phyloP scores from a whole-genome alignment of 2,113 vertebrate species.

The Gobio gobio region DNA sequence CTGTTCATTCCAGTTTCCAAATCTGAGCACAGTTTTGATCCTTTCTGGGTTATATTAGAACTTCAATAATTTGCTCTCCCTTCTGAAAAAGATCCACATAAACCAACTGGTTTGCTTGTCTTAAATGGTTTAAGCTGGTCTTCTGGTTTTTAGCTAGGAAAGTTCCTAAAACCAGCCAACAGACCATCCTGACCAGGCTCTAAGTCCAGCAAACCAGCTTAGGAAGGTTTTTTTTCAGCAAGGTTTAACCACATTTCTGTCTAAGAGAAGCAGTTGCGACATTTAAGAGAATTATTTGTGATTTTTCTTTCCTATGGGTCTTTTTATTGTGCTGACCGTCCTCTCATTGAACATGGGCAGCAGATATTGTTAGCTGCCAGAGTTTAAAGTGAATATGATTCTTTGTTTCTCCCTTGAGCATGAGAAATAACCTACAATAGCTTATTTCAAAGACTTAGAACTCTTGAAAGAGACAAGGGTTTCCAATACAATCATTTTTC shows the following conservation, averaged over 20 bases:
- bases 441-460: constrained; percentile 4
- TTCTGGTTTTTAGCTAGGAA: background rate
- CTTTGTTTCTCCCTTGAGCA: background rate
- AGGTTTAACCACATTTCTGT: background rate
- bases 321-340: background rate
- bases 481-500: constrained; percentile 26
- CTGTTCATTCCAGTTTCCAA: background rate
- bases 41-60: background rate
- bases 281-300: constrained; percentile 1
- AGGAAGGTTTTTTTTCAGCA: background rate
- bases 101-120: background rate
- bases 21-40: background rate
- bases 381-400: constrained; percentile 12
- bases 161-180: background rate
- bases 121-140: background rate
- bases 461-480: constrained; percentile 2
- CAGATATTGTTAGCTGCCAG: constrained; percentile 12
- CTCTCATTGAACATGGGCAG: background rate
- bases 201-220: background rate
- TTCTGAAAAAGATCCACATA: background rate
- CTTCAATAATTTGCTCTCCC: background rate
- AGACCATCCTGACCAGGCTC: background rate
- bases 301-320: background rate
- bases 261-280: background rate
- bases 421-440: background rate